Evolutionary conservation across 2,113 vertebrate species (phyloP).

Genomic region (Neomonachus schauinslandi): DNA sequence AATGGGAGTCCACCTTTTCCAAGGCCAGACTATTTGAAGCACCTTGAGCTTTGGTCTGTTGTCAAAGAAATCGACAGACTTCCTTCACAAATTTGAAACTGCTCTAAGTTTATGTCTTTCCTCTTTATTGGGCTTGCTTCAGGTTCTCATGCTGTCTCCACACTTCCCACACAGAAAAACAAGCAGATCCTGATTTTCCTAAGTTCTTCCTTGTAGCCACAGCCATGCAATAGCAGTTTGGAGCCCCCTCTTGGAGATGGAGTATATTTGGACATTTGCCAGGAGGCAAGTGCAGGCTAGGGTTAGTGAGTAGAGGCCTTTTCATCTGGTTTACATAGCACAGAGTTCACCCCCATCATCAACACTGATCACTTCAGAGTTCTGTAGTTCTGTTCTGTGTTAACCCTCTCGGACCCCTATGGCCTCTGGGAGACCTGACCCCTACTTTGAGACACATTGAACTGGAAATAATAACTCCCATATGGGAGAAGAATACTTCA

Average conservation of each 20-base stretch:
- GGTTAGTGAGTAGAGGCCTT: conserved; percentile 9
- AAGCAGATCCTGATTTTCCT: neutral
- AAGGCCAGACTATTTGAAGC: neutral
- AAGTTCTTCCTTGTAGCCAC: neutral
- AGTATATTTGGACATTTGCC: neutral
- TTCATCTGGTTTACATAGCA: conserved; percentile 75
- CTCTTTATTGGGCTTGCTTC: neutral
- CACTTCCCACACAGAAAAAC: neutral
- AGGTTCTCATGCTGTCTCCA: neutral
- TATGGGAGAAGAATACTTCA: conserved; percentile 81
- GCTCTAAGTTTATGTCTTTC: neutral
- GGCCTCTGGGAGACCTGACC: conserved; percentile 82
- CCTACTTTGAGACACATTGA: conserved; percentile 79
- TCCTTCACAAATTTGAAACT: neutral
- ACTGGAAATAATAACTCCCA: conserved; percentile 84
- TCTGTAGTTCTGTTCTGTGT: conserved; percentile 73
- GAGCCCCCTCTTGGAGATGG: conserved; percentile 67
- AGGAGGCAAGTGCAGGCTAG: neutral
- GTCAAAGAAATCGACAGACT: neutral
- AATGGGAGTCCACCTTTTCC: neutral
- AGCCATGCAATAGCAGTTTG: conserved; percentile 35
- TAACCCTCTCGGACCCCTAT: conserved; percentile 73
- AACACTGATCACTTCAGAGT: conserved; percentile 62
- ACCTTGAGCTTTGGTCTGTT: neutral
- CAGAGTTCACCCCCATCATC: conserved; percentile 71